Evolutionary conservation across 1,140 invertebrate species (phyloP).

Genomic region (Bombus fervidus): DNA sequence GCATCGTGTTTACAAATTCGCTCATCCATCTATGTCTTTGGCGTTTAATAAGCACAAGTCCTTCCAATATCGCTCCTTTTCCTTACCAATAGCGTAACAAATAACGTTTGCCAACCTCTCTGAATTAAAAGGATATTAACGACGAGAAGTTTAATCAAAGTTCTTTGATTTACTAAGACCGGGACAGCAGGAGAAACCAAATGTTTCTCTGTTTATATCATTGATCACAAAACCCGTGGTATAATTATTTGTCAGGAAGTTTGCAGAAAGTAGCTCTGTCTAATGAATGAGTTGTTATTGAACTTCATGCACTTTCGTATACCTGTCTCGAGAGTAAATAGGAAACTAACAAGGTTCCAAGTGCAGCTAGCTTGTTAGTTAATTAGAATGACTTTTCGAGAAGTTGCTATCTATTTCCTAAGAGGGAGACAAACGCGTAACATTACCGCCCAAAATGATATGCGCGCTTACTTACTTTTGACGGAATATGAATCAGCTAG

Average conservation of each 20-base stretch:
- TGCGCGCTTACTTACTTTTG: too few relatives aligned
- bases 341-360: not conserved
- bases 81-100: too few relatives aligned
- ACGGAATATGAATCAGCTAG: too few relatives aligned
- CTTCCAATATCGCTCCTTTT: not conserved
- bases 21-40: not conserved
- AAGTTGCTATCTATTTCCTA: not conserved
- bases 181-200: not conserved
- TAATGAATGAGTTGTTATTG: slow-evolving; percentile 21
- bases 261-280: not conserved
- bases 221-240: not conserved
- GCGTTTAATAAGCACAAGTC: not conserved
- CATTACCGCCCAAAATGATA: too few relatives aligned
- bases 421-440: not conserved
- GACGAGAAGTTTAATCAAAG: not conserved
- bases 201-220: not conserved
- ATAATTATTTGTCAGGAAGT: not conserved
- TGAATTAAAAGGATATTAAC: not conserved
- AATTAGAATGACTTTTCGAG: slow-evolving; percentile 5
- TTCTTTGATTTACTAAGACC: not conserved
- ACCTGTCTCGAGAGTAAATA: slow-evolving; percentile 17
- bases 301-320: slow-evolving; percentile 17
- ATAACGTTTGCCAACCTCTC: not conserved
- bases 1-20: not conserved
- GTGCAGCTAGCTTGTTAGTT: not conserved